These are phyloP conservation scores for Rhagoletis zephyria DNA, from an alignment of 1,140 invertebrate genomes.

Conservation along the genomic window DNA sequence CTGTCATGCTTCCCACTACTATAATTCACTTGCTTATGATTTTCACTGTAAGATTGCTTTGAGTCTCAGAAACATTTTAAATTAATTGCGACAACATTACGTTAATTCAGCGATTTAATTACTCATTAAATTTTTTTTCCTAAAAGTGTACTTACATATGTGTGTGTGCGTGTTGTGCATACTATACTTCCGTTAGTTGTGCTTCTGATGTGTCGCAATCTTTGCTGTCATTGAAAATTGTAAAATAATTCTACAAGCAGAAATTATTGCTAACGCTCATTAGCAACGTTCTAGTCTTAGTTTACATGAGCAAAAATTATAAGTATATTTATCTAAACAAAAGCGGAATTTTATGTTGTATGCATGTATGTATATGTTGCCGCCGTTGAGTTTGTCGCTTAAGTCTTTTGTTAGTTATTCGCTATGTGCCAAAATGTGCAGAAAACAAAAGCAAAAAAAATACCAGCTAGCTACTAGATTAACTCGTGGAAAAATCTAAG, in stretches of 20 bases:
- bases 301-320: not conserved
- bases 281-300: not conserved
- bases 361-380: not conserved
- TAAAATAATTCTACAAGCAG: not conserved
- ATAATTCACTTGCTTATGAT: not conserved
- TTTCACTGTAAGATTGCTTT: not conserved
- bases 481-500: not conserved
- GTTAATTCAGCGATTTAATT: slow-evolving; percentile 36
- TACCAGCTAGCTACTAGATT: not conserved
- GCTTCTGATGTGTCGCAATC: not conserved
- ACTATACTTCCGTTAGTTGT: not conserved
- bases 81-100: slow-evolving; percentile 35
- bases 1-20: not conserved
- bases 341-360: not conserved
- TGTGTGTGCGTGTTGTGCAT: too few species aligned
- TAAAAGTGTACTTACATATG: too few species aligned
- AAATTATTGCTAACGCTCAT: not conserved
- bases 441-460: not conserved
- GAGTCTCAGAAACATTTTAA: not conserved
- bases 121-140: not conserved
- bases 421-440: not conserved
- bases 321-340: too few species aligned
- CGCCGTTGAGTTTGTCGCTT: slow-evolving; percentile 25
- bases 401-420: slow-evolving; percentile 14
- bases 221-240: slow-evolving; percentile 12